Conservation (phyloP, 2,797 vertebrate genomes). For the Pseudotriccus pelzelni region DNA sequence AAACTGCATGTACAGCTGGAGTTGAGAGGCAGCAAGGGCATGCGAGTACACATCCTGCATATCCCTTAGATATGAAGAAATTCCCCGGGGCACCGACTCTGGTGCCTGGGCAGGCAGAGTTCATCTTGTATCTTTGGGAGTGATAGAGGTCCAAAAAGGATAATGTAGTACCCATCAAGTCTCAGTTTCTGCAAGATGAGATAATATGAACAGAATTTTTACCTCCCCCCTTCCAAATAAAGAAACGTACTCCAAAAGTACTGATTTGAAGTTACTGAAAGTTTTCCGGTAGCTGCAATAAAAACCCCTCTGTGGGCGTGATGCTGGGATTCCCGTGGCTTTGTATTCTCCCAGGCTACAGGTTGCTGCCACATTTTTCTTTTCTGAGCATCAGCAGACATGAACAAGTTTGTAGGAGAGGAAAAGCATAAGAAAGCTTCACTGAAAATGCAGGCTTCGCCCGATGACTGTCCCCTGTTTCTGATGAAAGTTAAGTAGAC, state of each 20-base stretch:
- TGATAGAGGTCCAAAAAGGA: constrained; percentile 2
- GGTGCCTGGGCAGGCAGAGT: constrained; percentile 52
- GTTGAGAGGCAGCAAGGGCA: constrained; percentile 46
- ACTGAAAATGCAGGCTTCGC: not conserved
- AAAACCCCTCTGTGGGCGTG: not conserved
- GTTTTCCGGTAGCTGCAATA: not conserved
- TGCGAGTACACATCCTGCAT: constrained; percentile 60
- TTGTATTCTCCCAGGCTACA: not conserved
- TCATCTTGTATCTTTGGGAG: constrained; percentile 13
- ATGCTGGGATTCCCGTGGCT: not conserved
- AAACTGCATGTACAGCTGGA: constrained; percentile 42
- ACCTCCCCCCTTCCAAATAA: not conserved
- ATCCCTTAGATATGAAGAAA: constrained; percentile 64
- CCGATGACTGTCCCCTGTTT: not conserved
- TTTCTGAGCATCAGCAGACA: not conserved
- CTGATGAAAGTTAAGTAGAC: not conserved
- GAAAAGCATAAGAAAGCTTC: not conserved
- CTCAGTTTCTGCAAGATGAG: not conserved
- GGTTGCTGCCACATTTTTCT: not conserved
- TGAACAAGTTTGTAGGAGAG: not conserved
- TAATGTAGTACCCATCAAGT: not conserved
- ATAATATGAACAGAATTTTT: not conserved
- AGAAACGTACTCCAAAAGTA: not conserved
- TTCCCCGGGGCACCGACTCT: constrained; percentile 21
- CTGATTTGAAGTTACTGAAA: not conserved